Conservation (phyloP, 2,888 invertebrate species). For the Unio pictorum region DNA sequence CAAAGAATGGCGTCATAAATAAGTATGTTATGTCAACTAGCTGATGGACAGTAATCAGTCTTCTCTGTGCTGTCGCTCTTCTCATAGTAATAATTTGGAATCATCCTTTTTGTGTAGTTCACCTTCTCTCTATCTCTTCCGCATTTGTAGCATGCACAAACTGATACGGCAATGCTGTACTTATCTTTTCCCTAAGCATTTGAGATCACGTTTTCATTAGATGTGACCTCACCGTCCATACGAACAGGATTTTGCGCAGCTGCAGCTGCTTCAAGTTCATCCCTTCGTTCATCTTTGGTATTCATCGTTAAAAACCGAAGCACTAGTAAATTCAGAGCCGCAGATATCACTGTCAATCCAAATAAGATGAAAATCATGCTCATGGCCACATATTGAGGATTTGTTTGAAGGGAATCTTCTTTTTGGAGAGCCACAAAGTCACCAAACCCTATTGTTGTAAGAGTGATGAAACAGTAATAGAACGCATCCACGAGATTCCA, state of each 20-base stretch:
- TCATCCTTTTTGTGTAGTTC: too few species aligned
- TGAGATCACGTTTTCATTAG: constrained; percentile 75
- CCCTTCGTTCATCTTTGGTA: constrained; percentile 96
- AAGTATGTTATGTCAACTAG: too few species aligned
- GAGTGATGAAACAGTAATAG: constrained; percentile 98
- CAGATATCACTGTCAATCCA: constrained; percentile 97
- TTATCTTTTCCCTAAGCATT: constrained; percentile 72
- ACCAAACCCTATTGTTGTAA: constrained; percentile 97
- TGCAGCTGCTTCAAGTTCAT: constrained; percentile 93
- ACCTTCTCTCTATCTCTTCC: constrained; percentile 28
- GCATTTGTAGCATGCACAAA: constrained; percentile 82
- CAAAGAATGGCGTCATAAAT: too few species aligned
- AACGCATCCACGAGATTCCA: constrained; percentile 93
- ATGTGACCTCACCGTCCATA: constrained; percentile 91
- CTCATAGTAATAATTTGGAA: too few species aligned
- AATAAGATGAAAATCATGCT: constrained; percentile 98
- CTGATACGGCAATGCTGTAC: constrained; percentile 81
- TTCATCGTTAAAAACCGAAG: constrained; percentile 96
- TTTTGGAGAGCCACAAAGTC: constrained; percentile 99
- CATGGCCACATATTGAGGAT: constrained; percentile 96
- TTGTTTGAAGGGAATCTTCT: constrained; percentile 92
- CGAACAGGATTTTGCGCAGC: constrained; percentile 95
- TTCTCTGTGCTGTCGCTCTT: too few species aligned
- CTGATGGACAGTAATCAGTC: too few species aligned
- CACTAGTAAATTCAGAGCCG: constrained; percentile 96